Conservation (phyloP, 1,140 invertebrate genomes). For the Centruroides sculpturatus region DNA sequence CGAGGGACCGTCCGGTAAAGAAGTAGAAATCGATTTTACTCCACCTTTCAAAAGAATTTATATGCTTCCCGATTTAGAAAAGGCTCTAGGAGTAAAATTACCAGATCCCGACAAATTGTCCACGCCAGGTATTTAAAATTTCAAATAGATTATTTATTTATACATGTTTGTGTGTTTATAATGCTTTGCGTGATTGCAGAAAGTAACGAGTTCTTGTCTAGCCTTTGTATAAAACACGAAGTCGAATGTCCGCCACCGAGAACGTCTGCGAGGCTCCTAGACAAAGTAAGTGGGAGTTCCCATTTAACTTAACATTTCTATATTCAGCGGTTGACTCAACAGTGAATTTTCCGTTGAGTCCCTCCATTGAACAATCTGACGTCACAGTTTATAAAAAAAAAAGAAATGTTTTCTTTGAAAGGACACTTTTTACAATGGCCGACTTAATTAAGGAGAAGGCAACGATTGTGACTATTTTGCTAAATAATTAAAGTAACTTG, state of each 20-base stretch:
- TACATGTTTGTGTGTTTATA: too few relatives aligned
- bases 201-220: slow-evolving; percentile 56
- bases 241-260: slow-evolving; percentile 85
- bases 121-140: slow-evolving; percentile 15
- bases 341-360: too few relatives aligned
- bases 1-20: slow-evolving; percentile 65
- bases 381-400: too few relatives aligned
- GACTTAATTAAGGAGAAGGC: too few relatives aligned
- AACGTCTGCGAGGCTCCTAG: slow-evolving; percentile 80
- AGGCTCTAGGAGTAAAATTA: slow-evolving; percentile 63
- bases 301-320: too few relatives aligned
- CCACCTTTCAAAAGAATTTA: slow-evolving; percentile 85
- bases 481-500: too few relatives aligned
- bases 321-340: too few relatives aligned
- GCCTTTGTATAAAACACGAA: slow-evolving; percentile 69
- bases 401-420: too few relatives aligned
- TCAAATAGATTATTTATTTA: too few relatives aligned
- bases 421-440: too few relatives aligned
- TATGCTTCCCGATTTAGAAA: slow-evolving; percentile 85
- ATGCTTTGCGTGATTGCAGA: slow-evolving; percentile 32
- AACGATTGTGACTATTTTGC: too few relatives aligned
- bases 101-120: slow-evolving; percentile 43
- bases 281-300: slow-evolving; percentile 53
- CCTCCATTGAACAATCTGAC: too few relatives aligned
- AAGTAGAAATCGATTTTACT: slow-evolving; percentile 86